Evolutionary conservation across 2,888 invertebrate genomes (phyloP), one percentile per base, ranked within the genome.

Genomic region (Silvanus unidentatus): DNA sequence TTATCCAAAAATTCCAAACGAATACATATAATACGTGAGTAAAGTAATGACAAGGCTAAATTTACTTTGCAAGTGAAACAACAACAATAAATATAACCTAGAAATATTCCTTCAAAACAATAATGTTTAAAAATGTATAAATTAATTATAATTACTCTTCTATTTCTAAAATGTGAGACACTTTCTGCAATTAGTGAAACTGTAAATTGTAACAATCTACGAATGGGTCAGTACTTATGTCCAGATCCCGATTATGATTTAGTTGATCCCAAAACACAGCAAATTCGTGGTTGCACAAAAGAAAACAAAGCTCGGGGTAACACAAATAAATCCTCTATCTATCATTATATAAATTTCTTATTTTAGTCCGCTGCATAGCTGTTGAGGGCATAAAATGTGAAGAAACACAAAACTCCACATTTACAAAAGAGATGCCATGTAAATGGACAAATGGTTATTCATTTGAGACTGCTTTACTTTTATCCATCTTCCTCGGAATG

Each of bases 361-460:
- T 29, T 48, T 72, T 77, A 88, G 91, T 92, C 28, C 74, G 77
- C 62, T 96, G 96, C 69, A 75, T 84, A 60, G 88, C 91, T 37
- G 89, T 87, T 2, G 86, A 87, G 49, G 86, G 86, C 6, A 81
- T 97, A 40, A 80, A 80, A 48, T 97, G 97, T 66, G 77, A 77
- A 57, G 86, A 86, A 70, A 83, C 86, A 1, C 82, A 84, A 43
- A 88, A 86, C 66, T 80, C 84, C 27, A 84, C 84, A 11, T 97
- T 96, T 69, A 81, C 78, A 42, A 86, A 77, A 62, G 86, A 89
- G 58, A 76, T 93, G 59, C 86, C 89, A 8, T 97, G 97, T 72
- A 87, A 88, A 76, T 96, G 92, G 89, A 96, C 95, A 91, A 97
- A 96, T 79, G 96, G 95, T 13, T 93, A 95, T 67, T 88, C 88